These are phyloP conservation scores for Mixornis gularis DNA, from an alignment of 2,113 vertebrate species.

Conservation along the genomic window DNA sequence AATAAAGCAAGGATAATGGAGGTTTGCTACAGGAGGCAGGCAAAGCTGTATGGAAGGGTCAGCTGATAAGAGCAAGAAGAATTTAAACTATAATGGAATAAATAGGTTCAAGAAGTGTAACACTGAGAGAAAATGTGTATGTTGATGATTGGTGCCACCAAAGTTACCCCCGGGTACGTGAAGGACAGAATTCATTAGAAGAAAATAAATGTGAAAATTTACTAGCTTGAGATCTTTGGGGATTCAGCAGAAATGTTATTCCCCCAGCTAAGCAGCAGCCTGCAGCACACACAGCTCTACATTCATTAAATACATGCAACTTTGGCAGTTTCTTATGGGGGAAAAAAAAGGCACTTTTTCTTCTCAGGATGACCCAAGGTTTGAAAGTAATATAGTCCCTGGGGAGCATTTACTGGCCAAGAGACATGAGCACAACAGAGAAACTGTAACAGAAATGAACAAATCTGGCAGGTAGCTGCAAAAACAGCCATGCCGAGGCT, in stretches of 20 bases:
- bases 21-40: background rate
- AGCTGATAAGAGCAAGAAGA: slow-evolving; percentile 3
- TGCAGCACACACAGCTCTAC: background rate
- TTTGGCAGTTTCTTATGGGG: background rate
- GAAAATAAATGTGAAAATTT: background rate
- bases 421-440: background rate
- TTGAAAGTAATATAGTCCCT: background rate
- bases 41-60: background rate
- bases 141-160: background rate
- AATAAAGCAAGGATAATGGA: background rate
- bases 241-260: background rate
- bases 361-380: background rate
- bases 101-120: background rate
- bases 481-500: background rate
- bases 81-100: background rate
- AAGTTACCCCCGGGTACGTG: background rate
- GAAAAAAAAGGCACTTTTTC: background rate
- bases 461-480: background rate
- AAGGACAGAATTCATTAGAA: background rate
- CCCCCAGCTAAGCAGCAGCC: background rate
- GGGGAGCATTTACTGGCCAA: background rate
- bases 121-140: background rate
- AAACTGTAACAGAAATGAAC: background rate
- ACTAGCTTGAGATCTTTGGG: background rate
- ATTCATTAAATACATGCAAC: background rate